Percentiles rank a stretch among this genome's conserved stretches.
Conservation (phyloP, 2,797 vertebrate genomes). For the Rhynchotus rufescens region DNA sequence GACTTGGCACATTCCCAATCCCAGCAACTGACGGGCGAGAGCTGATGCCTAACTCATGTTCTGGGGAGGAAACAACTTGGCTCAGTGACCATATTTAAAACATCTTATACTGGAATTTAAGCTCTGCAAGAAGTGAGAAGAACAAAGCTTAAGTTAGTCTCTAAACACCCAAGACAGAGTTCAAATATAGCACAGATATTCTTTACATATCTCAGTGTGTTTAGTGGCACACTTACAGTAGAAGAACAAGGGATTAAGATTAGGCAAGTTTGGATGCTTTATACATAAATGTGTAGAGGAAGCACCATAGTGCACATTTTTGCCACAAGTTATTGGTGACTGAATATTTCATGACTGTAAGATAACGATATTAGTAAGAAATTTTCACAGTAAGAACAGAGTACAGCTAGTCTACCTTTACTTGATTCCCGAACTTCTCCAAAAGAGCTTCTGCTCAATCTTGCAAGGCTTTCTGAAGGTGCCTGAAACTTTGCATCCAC, state of each 20-base stretch:
- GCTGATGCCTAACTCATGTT: slow-evolving; percentile 76
- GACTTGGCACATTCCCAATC: slow-evolving; percentile 72
- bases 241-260: neutral
- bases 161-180: slow-evolving; percentile 58
- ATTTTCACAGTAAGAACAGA: neutral
- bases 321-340: neutral
- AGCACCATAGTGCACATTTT: neutral
- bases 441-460: neutral
- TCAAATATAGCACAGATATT: slow-evolving; percentile 59
- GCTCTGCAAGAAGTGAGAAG: slow-evolving; percentile 63
- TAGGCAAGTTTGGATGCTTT: neutral
- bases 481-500: neutral
- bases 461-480: neutral
- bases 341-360: neutral
- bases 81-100: slow-evolving; percentile 65
- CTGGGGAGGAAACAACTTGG: slow-evolving; percentile 76
- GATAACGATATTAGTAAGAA: neutral
- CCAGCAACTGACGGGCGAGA: slow-evolving; percentile 61
- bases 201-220: slow-evolving; percentile 31
- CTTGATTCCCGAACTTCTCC: neutral
- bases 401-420: neutral
- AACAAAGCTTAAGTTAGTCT: slow-evolving; percentile 64
- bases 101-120: slow-evolving; percentile 58
- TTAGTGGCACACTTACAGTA: neutral
- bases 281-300: neutral